Conservation (phyloP, 2,797 vertebrate species). For the Synanceia verrucosa region DNA sequence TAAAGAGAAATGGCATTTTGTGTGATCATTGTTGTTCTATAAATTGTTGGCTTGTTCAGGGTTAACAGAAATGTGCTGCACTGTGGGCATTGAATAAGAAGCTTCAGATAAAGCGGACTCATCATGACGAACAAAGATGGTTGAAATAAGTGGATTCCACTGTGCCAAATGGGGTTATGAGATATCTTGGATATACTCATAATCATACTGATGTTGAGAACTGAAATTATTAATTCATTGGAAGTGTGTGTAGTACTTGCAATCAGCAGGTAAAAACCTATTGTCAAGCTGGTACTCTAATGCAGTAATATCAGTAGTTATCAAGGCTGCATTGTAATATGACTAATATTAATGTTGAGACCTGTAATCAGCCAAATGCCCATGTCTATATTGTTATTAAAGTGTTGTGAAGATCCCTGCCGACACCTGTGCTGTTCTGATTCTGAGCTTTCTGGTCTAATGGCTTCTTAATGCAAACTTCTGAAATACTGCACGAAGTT, state of each 20-base stretch:
- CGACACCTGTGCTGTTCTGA: constrained; percentile 34
- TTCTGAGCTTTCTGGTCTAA: constrained; percentile 5
- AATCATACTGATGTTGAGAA: constrained; percentile 35
- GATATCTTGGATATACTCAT: constrained; percentile 29
- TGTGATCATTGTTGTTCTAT: constrained; percentile 7
- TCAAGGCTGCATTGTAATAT: constrained; percentile 17
- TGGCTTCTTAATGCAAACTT: constrained; percentile 34
- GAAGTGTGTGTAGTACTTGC: background rate
- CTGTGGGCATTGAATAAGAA: constrained; percentile 9
- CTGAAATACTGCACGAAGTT: constrained; percentile 30
- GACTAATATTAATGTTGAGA: constrained; percentile 1
- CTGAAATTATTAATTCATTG: constrained; percentile 29
- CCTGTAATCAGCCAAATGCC: constrained; percentile 16
- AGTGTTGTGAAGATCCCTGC: constrained; percentile 11
- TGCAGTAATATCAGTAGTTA: constrained; percentile 2
- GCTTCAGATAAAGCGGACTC: constrained; percentile 30
- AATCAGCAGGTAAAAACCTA: constrained; percentile 12
- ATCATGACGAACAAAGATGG: constrained; percentile 28
- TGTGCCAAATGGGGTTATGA: constrained; percentile 36
- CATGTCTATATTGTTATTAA: constrained; percentile 21
- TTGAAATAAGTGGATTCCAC: constrained; percentile 21
- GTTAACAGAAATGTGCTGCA: background rate
- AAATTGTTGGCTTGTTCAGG: background rate
- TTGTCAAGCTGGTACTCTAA: constrained; percentile 17
- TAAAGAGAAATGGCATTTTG: background rate